phyloP scores from a whole-genome alignment of 2,888 invertebrate genomes.

The Drosophila merina region DNA sequence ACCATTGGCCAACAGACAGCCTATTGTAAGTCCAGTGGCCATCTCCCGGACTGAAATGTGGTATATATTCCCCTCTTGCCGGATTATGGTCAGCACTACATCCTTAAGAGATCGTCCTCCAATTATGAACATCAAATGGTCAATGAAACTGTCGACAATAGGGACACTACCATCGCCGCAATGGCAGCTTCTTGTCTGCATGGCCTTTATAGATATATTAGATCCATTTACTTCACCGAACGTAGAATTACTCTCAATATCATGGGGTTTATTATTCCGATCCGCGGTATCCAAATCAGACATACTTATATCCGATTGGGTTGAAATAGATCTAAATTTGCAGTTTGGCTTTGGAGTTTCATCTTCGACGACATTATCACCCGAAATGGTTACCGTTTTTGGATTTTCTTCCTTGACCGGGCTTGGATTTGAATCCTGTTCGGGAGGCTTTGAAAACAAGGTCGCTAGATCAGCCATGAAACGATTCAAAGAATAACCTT shows the following conservation, averaged over 20 bases:
- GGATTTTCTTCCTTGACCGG: neutral
- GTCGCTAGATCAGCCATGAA: neutral
- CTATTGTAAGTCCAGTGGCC: constrained; percentile 42
- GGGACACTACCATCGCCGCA: constrained; percentile 36
- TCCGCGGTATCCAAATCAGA: neutral
- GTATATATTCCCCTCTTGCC: constrained; percentile 64
- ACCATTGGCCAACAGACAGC: constrained; percentile 65
- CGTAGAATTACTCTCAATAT: neutral
- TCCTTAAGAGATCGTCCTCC: constrained; percentile 13
- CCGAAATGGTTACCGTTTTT: constrained; percentile 4
- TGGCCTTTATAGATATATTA: neutral
- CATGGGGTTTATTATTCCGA: neutral
- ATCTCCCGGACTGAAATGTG: constrained; percentile 65
- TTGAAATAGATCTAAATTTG: neutral
- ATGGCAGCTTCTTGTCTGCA: constrained; percentile 17
- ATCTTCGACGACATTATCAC: neutral
- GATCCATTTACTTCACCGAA: neutral
- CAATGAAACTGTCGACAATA: constrained; percentile 27
- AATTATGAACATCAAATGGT: constrained; percentile 36
- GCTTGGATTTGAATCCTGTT: neutral
- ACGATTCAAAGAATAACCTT: constrained; percentile 1
- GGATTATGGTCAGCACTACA: constrained; percentile 57
- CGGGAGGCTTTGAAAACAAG: constrained; percentile 2
- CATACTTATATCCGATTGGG: constrained; percentile 1
- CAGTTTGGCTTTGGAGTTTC: neutral